These are phyloP conservation scores for Adrianichthys oophorus DNA, from an alignment of 2,797 vertebrate species.

Conservation along the genomic window DNA sequence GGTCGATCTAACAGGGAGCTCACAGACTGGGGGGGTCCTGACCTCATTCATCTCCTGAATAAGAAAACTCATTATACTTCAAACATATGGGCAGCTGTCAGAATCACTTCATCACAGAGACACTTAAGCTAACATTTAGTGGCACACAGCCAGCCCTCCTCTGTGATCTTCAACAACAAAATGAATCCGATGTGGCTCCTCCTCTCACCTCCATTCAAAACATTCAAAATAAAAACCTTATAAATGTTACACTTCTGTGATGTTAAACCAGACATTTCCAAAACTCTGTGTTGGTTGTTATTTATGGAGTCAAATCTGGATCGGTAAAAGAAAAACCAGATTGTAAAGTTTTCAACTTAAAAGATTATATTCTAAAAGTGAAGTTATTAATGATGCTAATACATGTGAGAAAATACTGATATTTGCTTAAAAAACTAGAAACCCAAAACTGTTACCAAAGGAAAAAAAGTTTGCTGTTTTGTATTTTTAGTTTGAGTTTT, in stretches of 20 bases:
- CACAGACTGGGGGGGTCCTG: background rate
- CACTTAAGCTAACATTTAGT: constrained; percentile 2
- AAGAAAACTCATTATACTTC: constrained; percentile 5
- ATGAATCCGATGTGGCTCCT: background rate
- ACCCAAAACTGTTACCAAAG: no score
- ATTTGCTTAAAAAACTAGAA: no score
- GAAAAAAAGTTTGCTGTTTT: no score
- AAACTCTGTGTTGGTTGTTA: no score
- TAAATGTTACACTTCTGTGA: background rate
- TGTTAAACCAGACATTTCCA: no score
- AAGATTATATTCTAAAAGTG: no score
- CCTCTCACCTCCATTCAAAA: background rate
- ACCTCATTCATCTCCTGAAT: constrained; percentile 20
- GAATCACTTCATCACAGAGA: constrained; percentile 7
- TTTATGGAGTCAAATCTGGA: no score
- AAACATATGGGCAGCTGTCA: constrained; percentile 18
- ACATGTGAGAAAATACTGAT: no score
- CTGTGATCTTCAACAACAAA: background rate
- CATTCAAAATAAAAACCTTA: background rate
- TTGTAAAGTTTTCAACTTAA: no score
- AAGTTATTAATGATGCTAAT: no score
- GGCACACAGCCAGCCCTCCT: background rate
- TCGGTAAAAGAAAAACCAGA: no score
- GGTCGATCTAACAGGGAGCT: constrained; percentile 16
- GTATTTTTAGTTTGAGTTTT: no score